Evolutionary conservation across 1,140 invertebrate genomes (phyloP), one percentile per base, ranked within the genome.

Genomic region (Riptortus pedestris): DNA sequence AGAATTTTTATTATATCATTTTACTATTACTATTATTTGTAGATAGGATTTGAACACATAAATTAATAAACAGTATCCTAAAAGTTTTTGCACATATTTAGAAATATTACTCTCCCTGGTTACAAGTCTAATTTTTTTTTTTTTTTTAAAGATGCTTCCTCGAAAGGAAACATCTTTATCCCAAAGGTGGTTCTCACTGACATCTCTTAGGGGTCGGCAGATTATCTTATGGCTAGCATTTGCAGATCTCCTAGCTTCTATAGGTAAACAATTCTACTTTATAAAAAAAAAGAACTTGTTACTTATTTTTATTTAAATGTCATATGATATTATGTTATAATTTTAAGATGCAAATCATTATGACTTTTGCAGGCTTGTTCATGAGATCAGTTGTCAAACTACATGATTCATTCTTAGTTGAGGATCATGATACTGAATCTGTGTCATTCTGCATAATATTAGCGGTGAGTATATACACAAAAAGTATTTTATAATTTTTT

Each of bases 151-250:
- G 79, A 73, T 83, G 63, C 69, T 81, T 29, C 81, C 80, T 0
- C 72, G 78, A 57, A 71, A 77, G 66, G 72, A 74, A 24, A 66
- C 68, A 0, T 71, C 75, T 62, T 66, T 71, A 26, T 64, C 69
- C 43, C 74, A 76, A 60, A 75, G 80, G 67, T 79, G 78, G 73
- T 76, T 81, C 58, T 79, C 74, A 12, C 77, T 79, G 65, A 79
- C 82, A 2, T 78, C 79, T 26, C 75, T 75, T 7, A 77, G 85
- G 69, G 85, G 85, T 47, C 76, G 84, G 59, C 76, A 80, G 65
- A 88, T 89, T 51, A 86, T 90, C 60, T 76, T 86, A 51, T 89
- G 86, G 85, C 74, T 90, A 24, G 87, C 88, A 16, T 74, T 87
- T 59, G 84, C 87, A 29, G 87, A 90, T 78, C 76, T 90, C 20